A percentile compares a stretch with the other conserved stretches of the same genome.
These are phyloP conservation scores for Bungarus multicinctus DNA, from an alignment of 2,113 vertebrate species.

Conservation along the genomic window DNA sequence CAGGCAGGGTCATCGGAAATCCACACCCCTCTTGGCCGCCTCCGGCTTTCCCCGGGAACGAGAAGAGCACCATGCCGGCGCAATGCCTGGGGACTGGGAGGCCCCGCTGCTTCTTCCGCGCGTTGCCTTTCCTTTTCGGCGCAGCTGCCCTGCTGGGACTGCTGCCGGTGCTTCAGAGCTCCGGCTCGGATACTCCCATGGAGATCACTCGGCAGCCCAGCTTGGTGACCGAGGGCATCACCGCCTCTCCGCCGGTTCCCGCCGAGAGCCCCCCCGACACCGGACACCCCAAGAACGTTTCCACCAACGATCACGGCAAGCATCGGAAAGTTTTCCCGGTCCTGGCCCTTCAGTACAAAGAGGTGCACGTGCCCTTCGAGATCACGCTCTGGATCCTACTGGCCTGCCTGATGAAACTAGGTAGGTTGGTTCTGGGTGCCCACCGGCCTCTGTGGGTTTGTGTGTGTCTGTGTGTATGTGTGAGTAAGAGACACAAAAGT, in stretches of 20 bases:
- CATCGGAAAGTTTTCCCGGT: conserved; percentile 85
- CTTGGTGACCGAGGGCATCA: conserved; percentile 55
- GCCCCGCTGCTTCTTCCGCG: conserved; percentile 31
- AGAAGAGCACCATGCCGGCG: conserved; percentile 20
- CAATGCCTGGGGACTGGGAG: conserved; percentile 7
- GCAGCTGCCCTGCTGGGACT: conserved; percentile 61
- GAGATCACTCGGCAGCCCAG: conserved; percentile 42
- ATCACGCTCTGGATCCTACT: conserved; percentile 92
- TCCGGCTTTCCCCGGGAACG: neutral
- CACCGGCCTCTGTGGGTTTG: neutral
- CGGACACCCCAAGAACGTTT: conserved; percentile 52
- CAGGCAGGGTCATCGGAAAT: neutral
- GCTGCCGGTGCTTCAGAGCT: conserved; percentile 63
- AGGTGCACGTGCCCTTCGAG: conserved; percentile 83
- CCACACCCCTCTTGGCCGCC: neutral
- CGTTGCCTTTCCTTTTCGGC: conserved; percentile 55
- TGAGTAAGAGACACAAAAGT: neutral
- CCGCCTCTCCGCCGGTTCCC: conserved; percentile 58
- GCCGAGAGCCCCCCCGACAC: conserved; percentile 50
- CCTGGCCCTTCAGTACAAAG: conserved; percentile 76
- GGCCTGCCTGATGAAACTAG: conserved; percentile 95
- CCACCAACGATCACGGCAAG: conserved; percentile 41
- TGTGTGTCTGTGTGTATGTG: neutral
- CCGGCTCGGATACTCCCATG: conserved; percentile 56
- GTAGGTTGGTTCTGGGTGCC: conserved; percentile 69